Conservation (phyloP, 2,797 vertebrate genomes). For the Coluber constrictor region DNA sequence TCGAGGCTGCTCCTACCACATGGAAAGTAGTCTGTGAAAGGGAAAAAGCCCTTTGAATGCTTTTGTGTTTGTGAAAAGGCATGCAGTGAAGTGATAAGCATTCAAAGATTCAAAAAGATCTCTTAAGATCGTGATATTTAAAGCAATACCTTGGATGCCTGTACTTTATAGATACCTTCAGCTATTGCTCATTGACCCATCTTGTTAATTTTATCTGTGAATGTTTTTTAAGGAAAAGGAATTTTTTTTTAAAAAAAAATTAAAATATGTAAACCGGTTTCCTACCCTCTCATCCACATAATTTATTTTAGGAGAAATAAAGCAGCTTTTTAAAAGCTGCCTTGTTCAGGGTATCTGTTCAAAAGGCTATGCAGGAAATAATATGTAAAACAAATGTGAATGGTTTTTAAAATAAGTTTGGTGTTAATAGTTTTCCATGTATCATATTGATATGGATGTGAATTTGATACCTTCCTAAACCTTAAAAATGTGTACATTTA, state of each 20-base stretch:
- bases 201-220: not conserved
- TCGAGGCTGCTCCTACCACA: not conserved
- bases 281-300: not conserved
- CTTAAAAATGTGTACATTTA: conserved; percentile 41
- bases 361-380: conserved; percentile 47
- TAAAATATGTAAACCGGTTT: not conserved
- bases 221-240: not conserved
- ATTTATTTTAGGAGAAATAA: conserved; percentile 1
- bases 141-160: not conserved
- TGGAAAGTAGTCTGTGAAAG: not conserved
- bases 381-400: not conserved
- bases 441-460: conserved; percentile 51
- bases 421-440: conserved; percentile 3
- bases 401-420: not conserved
- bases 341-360: conserved; percentile 41
- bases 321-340: not conserved
- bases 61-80: not conserved
- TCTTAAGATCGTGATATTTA: not conserved
- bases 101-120: not conserved
- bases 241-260: not conserved
- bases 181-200: not conserved
- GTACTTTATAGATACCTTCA: not conserved
- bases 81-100: not conserved
- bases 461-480: conserved; percentile 12
- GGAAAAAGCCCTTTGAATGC: not conserved